Conservation (phyloP, 2,797 vertebrate species). For the Trachurus trachurus region DNA sequence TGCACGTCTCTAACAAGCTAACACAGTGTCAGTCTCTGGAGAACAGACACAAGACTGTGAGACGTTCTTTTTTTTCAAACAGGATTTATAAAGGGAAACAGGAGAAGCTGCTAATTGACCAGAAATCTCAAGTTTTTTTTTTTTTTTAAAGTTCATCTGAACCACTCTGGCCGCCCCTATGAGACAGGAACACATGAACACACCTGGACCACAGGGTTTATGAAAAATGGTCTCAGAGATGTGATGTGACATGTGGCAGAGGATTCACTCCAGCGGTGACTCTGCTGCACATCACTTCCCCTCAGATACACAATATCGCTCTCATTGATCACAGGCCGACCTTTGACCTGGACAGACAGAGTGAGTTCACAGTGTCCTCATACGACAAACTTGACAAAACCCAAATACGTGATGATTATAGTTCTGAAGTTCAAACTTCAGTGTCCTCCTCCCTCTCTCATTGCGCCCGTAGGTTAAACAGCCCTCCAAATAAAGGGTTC, state of each 20-base stretch:
- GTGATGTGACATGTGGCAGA: neutral
- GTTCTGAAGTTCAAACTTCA: no score
- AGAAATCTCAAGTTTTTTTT: neutral
- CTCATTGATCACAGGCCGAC: slow-evolving; percentile 40
- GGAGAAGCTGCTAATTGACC: slow-evolving; percentile 38
- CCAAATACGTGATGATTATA: neutral
- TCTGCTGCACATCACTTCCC: neutral
- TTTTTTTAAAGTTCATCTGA: neutral
- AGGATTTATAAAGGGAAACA: neutral
- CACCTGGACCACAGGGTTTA: neutral
- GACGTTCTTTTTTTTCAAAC: neutral
- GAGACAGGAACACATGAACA: neutral
- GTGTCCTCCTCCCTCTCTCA: no score
- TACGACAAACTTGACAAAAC: neutral
- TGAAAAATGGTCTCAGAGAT: slow-evolving; percentile 26
- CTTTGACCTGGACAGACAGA: slow-evolving; percentile 16
- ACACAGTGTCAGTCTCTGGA: slow-evolving; percentile 4
- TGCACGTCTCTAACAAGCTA: neutral
- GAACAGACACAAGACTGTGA: slow-evolving; percentile 9
- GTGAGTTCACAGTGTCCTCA: slow-evolving; percentile 11
- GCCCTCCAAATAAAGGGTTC: no score
- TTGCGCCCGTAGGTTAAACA: no score
- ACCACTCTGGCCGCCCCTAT: neutral
- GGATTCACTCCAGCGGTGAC: slow-evolving; percentile 29
- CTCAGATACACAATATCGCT: neutral